Base-by-base conservation (phyloP, 2,797 vertebrate genomes). In the Centroberyx gerrardi region DNA sequence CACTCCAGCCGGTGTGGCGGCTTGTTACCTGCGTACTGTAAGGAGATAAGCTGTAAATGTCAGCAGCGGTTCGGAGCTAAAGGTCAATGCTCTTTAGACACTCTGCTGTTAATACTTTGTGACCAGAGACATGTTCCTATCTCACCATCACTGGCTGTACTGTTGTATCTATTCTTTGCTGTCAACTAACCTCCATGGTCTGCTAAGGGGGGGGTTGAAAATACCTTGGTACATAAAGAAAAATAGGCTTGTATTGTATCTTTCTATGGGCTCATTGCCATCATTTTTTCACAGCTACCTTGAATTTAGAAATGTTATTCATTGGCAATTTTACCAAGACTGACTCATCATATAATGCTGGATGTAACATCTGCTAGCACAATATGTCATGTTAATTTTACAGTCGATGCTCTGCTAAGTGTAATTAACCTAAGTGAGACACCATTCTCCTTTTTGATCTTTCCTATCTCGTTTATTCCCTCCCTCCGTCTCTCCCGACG, bases 21-120 rank as follows among this genome's bases (percentile, higher is more conserved):
- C 51, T 1, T 6, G 5, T 62, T 29, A 46, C 40, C 60, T 62
- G 18, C 27, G 31, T 40, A 13, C 53, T 27, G 15, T 42, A 13
- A 44, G 52, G 5, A 14, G 58, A 67, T 68, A 61, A 65, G 63
- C 65, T 49, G 65, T 62, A 38, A 79, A 65, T 70, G 60, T 60
- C 78, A 78, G 60, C 51, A 2, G 4, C 3, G 33, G 48, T 70
- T 73, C 49, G 74, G 44, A 68, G 58, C 44, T n/a, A 67, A 67
- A 55, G 52, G 36, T 55, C 51, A 31, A 13, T 7, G 27, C 38
- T 68, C 53, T 54, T 27, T 8, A 36, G 6, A 36, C 33, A 36
- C 33, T 36, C 33, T 7, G 27, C 49, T 29, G 51, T 40, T 66
- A 66, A 66, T 68, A 28, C 36, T 46, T 28, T 22, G 38, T 56